Percentiles rank a stretch among this genome's conserved stretches.
These are phyloP conservation scores for Neosalanx taihuensis DNA, from an alignment of 2,797 vertebrate genomes.

Conservation along the genomic window DNA sequence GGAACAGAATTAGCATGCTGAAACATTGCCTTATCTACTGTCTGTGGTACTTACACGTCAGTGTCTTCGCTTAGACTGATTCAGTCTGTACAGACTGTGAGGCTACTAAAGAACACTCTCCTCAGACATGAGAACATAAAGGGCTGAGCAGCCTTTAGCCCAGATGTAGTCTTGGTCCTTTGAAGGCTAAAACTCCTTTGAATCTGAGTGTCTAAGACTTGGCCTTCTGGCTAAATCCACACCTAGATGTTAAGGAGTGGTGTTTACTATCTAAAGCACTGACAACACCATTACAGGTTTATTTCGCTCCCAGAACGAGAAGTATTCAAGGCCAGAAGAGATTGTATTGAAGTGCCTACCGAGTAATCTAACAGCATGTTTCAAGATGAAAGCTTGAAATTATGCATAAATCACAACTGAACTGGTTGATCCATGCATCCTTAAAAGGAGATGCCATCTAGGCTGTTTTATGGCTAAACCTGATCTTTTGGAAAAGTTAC, in stretches of 20 bases:
- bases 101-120: not conserved
- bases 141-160: not conserved
- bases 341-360: conserved; percentile 1
- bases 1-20: conserved; percentile 4
- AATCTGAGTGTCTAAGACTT: not conserved
- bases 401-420: conserved; percentile 13
- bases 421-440: not conserved
- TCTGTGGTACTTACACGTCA: not conserved
- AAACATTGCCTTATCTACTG: not conserved
- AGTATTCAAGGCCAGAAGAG: not conserved
- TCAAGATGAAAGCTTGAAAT: not conserved
- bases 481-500: conserved; percentile 15
- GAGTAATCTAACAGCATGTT: conserved; percentile 1
- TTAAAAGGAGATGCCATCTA: conserved; percentile 11
- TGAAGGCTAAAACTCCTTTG: conserved; percentile 2
- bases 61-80: not conserved
- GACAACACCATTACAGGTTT: not conserved
- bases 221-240: not conserved
- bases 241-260: not conserved
- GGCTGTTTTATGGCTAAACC: conserved; percentile 18
- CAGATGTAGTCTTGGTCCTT: not conserved
- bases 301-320: not conserved
- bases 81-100: not conserved
- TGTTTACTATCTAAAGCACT: not conserved
- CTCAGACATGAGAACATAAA: not conserved